Evolutionary conservation across 2,888 invertebrate genomes (phyloP), one percentile per base, ranked within the genome.

Genomic region (Prenolepis imparis): DNA sequence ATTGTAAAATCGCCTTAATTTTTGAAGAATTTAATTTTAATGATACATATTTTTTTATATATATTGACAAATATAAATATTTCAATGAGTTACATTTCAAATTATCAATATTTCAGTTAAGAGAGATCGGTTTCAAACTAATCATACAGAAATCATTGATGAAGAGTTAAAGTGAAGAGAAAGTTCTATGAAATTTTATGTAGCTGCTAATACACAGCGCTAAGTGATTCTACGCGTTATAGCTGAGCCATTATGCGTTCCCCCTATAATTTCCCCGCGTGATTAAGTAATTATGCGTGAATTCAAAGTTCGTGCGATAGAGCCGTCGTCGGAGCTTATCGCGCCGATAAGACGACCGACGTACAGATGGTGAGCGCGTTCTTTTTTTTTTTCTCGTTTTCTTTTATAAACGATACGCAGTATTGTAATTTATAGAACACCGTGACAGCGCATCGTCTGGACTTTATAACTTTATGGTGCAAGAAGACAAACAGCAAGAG

Each of bases 381-480:
- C 59, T 18, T 59, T 44, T 9, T 57, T 44, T 59, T 18, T 44
- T 11, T 15, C 0, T 93, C 39, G 18, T 52, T 36, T 18, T 36
- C 18, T 66, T 57, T 48, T 93, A 93, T 91, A 93, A 86, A 88
- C 82, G 77, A 91, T 88, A 83, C 72, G 44, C 18, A 87, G 89
- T 87, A 52, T 84, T 87, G 88, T 94, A 93, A 94, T 94, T 94
- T 91, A 94, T 90, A 90, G 92, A 87, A 87, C 91, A 91, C 92
- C 92, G 90, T 92, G 92, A 91, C 93, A 88, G 39, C 77, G 57
- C 89, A 87, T 88, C 90, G 94, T 93, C 93, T 93, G 93, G 91
- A 92, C 93, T 94, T 94, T 94, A 94, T 91, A 93, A 92, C 91
- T 94, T 94, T 94, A 94, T 93, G 93, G 92, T 90, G 91, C 90